Evolutionary conservation across 2,113 vertebrate genomes (phyloP), one percentile per base, ranked within the genome.

Genomic region (Raja brachyura): DNA sequence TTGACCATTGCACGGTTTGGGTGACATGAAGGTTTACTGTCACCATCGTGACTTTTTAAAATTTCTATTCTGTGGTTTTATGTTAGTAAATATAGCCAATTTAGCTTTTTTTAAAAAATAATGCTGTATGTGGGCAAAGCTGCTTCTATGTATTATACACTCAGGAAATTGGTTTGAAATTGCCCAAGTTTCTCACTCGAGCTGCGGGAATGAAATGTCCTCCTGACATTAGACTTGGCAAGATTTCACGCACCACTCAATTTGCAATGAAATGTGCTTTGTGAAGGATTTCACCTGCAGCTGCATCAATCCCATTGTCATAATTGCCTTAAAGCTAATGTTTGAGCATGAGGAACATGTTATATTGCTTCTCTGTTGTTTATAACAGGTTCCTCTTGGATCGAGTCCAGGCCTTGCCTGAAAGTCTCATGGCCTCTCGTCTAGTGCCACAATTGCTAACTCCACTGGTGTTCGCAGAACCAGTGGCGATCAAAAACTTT

Each of bases 401-500:
- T 95, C 95, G 97, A 93, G 97, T 99, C 94, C 97, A 98, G 92
- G 96, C 95, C 93, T 96, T 99, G 93, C 97, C 98, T 54, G 98
- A 99, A 94, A 97, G 98, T 86, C 95, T 99, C 93, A 96, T 98
- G 74, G 98, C 98, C 0, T 95, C 97, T 3, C 96, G 98, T n/a
- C 94, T 99, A 93, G 97, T 97, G 93, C 98, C 98, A 93, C 97
- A 98, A 93, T 96, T 99, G 25, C 97, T 99, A 93, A 98, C 98
- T 94, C 96, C 97, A 93, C 95, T 99, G 0, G 98, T 99, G 93
- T 98, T 99, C 95, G 98, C 99, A 88, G 99, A 99, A 94, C 98
- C 98, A 18, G 97, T 97, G 86, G 99, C 99, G 93, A 97, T 99
- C n/a, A 99, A 98, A 96, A 99, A 98, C 95, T 99, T 99, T 94